Evolutionary conservation across 2,797 vertebrate genomes (phyloP).

Genomic region (Halcyon smyrnensis): DNA sequence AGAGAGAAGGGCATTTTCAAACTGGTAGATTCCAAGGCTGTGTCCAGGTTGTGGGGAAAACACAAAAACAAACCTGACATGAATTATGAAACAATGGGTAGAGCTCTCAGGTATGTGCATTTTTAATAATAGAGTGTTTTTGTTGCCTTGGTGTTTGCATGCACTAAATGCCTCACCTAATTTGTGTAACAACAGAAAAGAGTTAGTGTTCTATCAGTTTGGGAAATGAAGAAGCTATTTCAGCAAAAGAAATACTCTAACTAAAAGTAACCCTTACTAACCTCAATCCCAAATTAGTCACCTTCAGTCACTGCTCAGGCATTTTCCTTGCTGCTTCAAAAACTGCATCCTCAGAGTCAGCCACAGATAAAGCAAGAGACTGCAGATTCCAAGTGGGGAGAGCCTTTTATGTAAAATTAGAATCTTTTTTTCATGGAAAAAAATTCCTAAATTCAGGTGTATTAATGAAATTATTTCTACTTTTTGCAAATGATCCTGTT

Average conservation of each 20-base stretch:
- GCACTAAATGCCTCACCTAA: neutral
- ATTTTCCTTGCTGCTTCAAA: neutral
- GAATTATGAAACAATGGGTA: constrained; percentile 99
- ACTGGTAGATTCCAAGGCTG: constrained; percentile 96
- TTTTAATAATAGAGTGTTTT: neutral
- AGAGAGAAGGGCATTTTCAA: constrained; percentile 95
- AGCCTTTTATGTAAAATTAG: neutral
- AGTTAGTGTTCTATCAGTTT: neutral
- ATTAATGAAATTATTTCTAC: neutral
- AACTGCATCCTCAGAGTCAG: neutral
- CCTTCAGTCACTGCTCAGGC: neutral
- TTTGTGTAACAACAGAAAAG: neutral
- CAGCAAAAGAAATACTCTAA: neutral
- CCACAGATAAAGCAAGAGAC: neutral
- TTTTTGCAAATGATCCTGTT: neutral
- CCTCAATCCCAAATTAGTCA: neutral
- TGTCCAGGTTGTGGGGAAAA: constrained; percentile 94
- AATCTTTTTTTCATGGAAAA: neutral
- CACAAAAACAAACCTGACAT: constrained; percentile 99
- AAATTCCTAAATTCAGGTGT: neutral
- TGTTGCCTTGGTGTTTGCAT: neutral
- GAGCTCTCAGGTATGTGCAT: constrained; percentile 91
- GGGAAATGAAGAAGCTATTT: neutral
- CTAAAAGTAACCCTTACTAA: neutral
- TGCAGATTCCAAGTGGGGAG: neutral